Conservation (phyloP, 2,797 vertebrate species). For the Crenichthys baileyi region DNA sequence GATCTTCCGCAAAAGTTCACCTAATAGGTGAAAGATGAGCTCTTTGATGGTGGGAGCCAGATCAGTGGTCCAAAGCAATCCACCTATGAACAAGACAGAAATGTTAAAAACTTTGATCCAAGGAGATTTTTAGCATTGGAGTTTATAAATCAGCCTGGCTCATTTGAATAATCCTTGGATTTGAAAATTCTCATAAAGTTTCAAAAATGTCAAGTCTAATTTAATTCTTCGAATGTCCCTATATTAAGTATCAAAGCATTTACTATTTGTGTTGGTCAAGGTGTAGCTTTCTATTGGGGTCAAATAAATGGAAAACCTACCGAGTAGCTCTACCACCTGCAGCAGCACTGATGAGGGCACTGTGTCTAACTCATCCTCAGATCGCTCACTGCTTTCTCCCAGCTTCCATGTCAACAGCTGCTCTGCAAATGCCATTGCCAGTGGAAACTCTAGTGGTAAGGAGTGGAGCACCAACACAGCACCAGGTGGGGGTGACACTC, state of each 20-base stretch:
- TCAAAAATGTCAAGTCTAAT: too few relatives aligned
- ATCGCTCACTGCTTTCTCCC: conserved; percentile 83
- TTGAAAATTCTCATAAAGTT: not conserved
- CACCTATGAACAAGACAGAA: conserved; percentile 77
- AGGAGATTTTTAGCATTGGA: not conserved
- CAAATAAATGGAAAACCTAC: conserved; percentile 73
- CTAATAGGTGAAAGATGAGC: conserved; percentile 91
- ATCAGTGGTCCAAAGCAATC: conserved; percentile 96
- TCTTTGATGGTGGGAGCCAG: conserved; percentile 94
- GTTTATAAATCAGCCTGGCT: not conserved
- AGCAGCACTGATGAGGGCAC: conserved; percentile 92
- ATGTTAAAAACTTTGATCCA: not conserved
- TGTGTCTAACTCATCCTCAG: conserved; percentile 92
- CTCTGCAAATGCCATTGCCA: conserved; percentile 96
- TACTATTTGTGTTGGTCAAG: not conserved
- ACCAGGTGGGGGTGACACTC: conserved; percentile 95
- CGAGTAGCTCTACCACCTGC: conserved; percentile 94
- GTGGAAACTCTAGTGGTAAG: conserved; percentile 94
- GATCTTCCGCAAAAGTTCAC: conserved; percentile 94
- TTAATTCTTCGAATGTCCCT: not conserved
- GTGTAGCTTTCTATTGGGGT: not conserved
- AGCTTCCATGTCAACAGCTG: conserved; percentile 94
- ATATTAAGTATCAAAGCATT: not conserved
- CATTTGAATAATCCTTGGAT: conserved; percentile 1
- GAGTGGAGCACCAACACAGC: conserved; percentile 93